These are phyloP conservation scores for Poeciliopsis infans DNA, from an alignment of 2,797 vertebrate species.

Conservation along the genomic window DNA sequence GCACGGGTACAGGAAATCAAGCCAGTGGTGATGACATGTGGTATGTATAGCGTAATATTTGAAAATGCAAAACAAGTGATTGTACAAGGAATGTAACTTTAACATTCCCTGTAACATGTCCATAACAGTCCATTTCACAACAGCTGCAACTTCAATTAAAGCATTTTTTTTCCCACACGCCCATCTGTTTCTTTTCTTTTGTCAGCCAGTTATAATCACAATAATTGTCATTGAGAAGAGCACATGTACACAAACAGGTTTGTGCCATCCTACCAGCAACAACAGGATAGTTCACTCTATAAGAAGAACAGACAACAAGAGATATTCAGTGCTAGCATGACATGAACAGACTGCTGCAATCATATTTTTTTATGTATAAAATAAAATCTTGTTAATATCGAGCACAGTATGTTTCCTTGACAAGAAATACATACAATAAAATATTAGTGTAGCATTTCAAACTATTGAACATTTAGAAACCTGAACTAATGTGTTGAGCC, in stretches of 20 bases:
- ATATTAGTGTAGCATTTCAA: neutral
- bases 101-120: neutral
- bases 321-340: neutral
- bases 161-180: neutral
- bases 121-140: neutral
- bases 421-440: neutral
- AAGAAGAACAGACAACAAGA: neutral
- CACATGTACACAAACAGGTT: neutral
- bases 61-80: neutral
- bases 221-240: neutral
- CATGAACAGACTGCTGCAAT: neutral
- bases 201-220: neutral
- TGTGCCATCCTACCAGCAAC: neutral
- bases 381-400: neutral
- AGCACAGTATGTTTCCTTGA: neutral
- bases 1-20: too few species aligned
- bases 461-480: neutral
- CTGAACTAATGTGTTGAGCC: constrained; percentile 22
- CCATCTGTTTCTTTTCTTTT: neutral
- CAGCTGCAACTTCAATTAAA: constrained; percentile 1
- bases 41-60: neutral
- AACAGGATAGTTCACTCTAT: neutral
- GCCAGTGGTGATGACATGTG: too few species aligned
- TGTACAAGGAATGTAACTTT: neutral
- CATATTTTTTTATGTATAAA: neutral